These are phyloP conservation scores for Drosophila virilis DNA, from an alignment of 1,140 invertebrate genomes.

Conservation along the genomic window DNA sequence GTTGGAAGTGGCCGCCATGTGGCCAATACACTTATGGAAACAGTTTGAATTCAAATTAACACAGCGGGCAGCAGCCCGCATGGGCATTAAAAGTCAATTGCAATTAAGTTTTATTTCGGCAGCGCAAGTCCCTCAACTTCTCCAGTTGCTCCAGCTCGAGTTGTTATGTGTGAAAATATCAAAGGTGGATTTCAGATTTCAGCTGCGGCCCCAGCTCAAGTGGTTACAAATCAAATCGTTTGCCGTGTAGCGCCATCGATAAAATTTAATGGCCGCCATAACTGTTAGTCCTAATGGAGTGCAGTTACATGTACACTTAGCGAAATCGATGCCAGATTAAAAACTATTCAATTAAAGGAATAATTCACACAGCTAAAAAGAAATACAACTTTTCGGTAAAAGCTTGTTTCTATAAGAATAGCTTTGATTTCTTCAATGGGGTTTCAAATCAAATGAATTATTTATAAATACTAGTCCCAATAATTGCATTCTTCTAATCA, in stretches of 20 bases:
- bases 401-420: too few relatives aligned
- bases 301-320: slow-evolving; percentile 28
- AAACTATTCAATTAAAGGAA: neutral
- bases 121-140: slow-evolving; percentile 7
- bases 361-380: too few relatives aligned
- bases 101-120: slow-evolving; percentile 71
- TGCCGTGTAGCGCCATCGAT: slow-evolving; percentile 69
- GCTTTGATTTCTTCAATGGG: too few relatives aligned
- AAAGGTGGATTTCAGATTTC: slow-evolving; percentile 56
- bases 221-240: slow-evolving; percentile 76
- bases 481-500: too few relatives aligned
- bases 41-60: slow-evolving; percentile 82
- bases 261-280: slow-evolving; percentile 81
- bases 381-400: too few relatives aligned
- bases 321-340: neutral
- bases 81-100: slow-evolving; percentile 79
- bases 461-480: too few relatives aligned
- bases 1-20: slow-evolving; percentile 21
- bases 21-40: slow-evolving; percentile 59
- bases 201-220: slow-evolving; percentile 56
- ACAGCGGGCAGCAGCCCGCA: slow-evolving; percentile 66
- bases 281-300: slow-evolving; percentile 65
- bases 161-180: slow-evolving; percentile 73
- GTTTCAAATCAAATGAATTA: too few relatives aligned
- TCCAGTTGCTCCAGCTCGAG: neutral